Percentiles rank a stretch among this genome's conserved stretches.
phyloP scores from a whole-genome alignment of 2,888 invertebrate species.

The Craniophora ligustri region DNA sequence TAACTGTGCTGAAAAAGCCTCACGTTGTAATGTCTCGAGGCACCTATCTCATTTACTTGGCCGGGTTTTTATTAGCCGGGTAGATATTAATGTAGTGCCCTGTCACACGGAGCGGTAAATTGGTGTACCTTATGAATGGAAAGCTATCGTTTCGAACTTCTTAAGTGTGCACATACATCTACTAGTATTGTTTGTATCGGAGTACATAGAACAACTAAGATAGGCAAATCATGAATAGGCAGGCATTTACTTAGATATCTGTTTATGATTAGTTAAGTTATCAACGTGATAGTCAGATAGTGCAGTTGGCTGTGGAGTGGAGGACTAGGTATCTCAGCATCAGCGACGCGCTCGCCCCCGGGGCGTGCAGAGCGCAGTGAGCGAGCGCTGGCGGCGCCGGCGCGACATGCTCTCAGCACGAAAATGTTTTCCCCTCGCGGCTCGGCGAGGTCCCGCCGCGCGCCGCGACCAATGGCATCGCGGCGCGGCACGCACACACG shows the following conservation, averaged over 20 bases:
- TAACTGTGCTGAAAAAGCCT: background rate
- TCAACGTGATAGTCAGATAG: conserved; percentile 56
- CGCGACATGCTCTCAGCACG: conserved; percentile 32
- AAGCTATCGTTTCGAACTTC: too few species aligned
- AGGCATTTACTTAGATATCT: conserved; percentile 52
- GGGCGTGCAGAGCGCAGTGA: conserved; percentile 7
- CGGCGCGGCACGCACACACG: conserved; percentile 41
- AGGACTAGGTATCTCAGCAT: conserved; percentile 34
- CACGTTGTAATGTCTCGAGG: background rate
- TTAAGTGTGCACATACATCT: background rate
- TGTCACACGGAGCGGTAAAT: too few species aligned
- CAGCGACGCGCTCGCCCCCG: conserved; percentile 15
- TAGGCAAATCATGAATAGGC: conserved; percentile 41
- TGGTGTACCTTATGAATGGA: too few species aligned
- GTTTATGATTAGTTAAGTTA: conserved; percentile 53
- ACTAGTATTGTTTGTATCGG: conserved; percentile 30
- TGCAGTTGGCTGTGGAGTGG: conserved; percentile 43
- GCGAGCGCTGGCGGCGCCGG: conserved; percentile 18
- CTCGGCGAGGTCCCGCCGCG: conserved; percentile 22
- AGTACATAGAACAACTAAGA: conserved; percentile 42
- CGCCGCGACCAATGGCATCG: conserved; percentile 40
- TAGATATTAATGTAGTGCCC: too few species aligned
- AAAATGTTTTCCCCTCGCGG: conserved; percentile 39
- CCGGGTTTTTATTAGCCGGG: background rate
- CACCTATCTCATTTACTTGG: too few species aligned